A percentile compares a stretch with the other conserved stretches of the same genome.
These are phyloP conservation scores for Sorex fumeus DNA, from an alignment of 2,113 vertebrate species.

Conservation along the genomic window DNA sequence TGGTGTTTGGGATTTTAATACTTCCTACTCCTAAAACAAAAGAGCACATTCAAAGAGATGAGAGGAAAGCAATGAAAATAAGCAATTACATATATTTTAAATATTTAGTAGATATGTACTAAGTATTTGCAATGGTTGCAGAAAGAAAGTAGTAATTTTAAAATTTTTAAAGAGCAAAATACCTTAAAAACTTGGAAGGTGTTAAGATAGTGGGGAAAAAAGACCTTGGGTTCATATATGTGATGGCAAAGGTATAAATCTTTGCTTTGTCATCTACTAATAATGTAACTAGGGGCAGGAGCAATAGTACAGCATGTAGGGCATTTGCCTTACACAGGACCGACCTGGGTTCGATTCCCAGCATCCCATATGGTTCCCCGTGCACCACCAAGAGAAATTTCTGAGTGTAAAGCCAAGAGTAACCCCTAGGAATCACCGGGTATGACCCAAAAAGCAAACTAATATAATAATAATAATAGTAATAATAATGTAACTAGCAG, in stretches of 20 bases:
- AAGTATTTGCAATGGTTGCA: slow-evolving; percentile 39
- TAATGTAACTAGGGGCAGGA: neutral
- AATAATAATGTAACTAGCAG: no score
- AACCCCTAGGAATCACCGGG: no score
- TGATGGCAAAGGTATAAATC: neutral
- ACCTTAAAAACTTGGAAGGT: neutral
- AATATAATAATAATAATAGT: no score
- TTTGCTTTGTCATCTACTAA: neutral
- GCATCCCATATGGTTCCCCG: no score
- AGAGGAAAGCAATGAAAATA: neutral
- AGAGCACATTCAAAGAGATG: slow-evolving; percentile 24
- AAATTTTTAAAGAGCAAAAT: neutral
- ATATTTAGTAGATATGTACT: slow-evolving; percentile 61
- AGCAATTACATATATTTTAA: slow-evolving; percentile 30
- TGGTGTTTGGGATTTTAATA: neutral
- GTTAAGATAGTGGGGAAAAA: neutral
- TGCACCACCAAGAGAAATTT: no score
- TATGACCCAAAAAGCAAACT: no score
- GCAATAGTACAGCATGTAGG: no score
- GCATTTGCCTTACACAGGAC: no score
- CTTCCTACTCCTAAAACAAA: slow-evolving; percentile 23
- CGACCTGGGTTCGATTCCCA: no score
- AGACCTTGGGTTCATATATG: neutral
- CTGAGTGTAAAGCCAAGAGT: no score
- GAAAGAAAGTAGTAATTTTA: slow-evolving; percentile 45